Base-by-base conservation (phyloP, 1,140 invertebrate species). In the Zaprionus inermis region DNA sequence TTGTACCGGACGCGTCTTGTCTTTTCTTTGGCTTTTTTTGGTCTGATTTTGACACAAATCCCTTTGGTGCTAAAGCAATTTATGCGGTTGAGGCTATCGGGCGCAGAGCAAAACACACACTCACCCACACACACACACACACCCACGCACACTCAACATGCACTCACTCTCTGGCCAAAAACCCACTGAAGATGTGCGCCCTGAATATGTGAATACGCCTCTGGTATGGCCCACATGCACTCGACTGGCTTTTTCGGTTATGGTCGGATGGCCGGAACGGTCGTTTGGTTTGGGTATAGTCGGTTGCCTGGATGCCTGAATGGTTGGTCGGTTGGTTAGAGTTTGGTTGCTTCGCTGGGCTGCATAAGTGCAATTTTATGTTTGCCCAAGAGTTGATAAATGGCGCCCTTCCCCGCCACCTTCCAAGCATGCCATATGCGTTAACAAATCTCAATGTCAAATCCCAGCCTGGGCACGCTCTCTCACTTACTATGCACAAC, bases 51-150 rank as follows among this genome's bases (percentile, higher is more conserved):
- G 78, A 81, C 84, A 84, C 80, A 88, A 88, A 88, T 88, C 84
- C 84, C 84, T 81, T 88, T 88, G 84, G 85, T 88, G 84, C 84
- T 89, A 88, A 89, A 88, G 83, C 83, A 88, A 88, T 88, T 88
- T 88, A 89, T 88, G 84, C 77, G 80, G 80, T 83, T 89, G 77
- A 56, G 67, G 65, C 52, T 76, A 78, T 65, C 57, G 52, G 64
- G 56, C 36, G 54, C 34, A 67, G 28, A 36, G 32, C 28, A 22
- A 51, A 44, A 57, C 56, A 51, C 56, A 72, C 63, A 66, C 78
- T 54, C 54, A 30, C 58, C 55, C 59, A 54, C 55, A 46, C 10
- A 52, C 61, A 64, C 22, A 52, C 66, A 63, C 64, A 60, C 41
- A 72, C 41, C 51, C 49, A 68, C 73, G 57, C 65, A 67, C 28